Conservation (phyloP, 2,888 invertebrate species). For the Lissonota sp. region DNA sequence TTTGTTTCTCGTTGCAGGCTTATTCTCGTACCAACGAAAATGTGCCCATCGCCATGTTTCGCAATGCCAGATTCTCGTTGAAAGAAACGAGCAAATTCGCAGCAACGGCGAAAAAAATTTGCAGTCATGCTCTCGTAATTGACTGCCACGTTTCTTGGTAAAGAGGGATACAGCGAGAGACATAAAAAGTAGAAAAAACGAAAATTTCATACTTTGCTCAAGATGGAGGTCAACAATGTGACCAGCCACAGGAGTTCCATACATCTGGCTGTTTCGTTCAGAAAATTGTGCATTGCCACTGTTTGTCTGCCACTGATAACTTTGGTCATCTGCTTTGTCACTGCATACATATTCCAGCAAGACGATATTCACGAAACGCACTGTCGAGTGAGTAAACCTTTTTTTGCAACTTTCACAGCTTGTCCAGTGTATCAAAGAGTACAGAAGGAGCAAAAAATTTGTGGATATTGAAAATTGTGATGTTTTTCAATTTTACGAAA, state of each 20-base stretch:
- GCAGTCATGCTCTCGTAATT: conserved; percentile 43
- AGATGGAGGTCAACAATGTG: conserved; percentile 81
- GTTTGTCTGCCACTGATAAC: conserved; percentile 94
- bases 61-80: conserved; percentile 24
- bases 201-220: conserved; percentile 21
- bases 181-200: conserved; percentile 9
- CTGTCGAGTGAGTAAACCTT: conserved; percentile 91
- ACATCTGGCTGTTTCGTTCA: conserved; percentile 90
- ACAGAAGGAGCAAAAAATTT: no score
- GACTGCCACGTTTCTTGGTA: conserved; percentile 24
- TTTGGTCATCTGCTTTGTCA: conserved; percentile 94
- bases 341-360: conserved; percentile 95
- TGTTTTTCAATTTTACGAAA: no score
- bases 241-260: conserved; percentile 84
- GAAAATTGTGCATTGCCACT: conserved; percentile 92
- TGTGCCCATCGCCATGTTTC: conserved; percentile 55
- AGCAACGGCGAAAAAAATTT: conserved; percentile 11
- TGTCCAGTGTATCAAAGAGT: no score
- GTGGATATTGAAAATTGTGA: no score
- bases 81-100: conserved; percentile 7
- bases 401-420: no score
- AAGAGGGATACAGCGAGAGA: conserved; percentile 25
- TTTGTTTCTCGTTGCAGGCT: conserved; percentile 60
- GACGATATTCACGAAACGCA: conserved; percentile 98
- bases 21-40: conserved; percentile 59